Percentiles rank a stretch among this genome's conserved stretches.
Conservation (phyloP, 2,797 vertebrate species). For the Hippoglossus hippoglossus region DNA sequence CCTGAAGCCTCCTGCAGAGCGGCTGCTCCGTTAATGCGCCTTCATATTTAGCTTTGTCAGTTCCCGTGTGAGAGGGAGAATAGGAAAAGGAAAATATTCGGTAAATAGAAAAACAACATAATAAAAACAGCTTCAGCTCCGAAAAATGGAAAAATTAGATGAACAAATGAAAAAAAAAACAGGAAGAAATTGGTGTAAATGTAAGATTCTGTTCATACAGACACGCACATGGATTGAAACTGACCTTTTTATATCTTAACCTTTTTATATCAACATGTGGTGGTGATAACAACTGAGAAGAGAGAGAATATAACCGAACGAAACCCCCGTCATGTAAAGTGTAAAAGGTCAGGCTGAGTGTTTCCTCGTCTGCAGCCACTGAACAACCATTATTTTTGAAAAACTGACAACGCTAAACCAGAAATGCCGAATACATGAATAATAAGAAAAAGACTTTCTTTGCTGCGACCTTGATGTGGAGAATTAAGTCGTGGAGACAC, state of each 20-base stretch:
- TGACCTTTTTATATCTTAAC: background rate
- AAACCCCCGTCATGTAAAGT: background rate
- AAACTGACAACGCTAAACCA: conserved; percentile 31
- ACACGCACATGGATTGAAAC: background rate
- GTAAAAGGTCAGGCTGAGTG: conserved; percentile 25
- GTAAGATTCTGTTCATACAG: too few relatives aligned
- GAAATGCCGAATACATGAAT: conserved; percentile 45
- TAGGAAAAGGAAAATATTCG: background rate
- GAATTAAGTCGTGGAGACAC: conserved; percentile 41
- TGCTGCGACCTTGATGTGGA: conserved; percentile 61
- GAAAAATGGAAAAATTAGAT: background rate
- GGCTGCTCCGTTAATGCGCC: conserved; percentile 1
- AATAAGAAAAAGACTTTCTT: conserved; percentile 38
- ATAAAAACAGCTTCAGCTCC: background rate
- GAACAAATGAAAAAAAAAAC: too few relatives aligned
- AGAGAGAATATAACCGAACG: background rate
- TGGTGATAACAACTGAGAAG: background rate
- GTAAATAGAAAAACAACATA: background rate
- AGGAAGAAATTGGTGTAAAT: too few relatives aligned
- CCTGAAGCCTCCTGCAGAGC: background rate
- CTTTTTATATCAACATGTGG: too few relatives aligned
- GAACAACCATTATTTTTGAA: conserved; percentile 5
- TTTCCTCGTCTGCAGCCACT: conserved; percentile 9
- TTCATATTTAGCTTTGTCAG: background rate
- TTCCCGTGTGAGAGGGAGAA: background rate